Conservation (phyloP, 1,140 invertebrate genomes). For the Platorchestia sp. region DNA sequence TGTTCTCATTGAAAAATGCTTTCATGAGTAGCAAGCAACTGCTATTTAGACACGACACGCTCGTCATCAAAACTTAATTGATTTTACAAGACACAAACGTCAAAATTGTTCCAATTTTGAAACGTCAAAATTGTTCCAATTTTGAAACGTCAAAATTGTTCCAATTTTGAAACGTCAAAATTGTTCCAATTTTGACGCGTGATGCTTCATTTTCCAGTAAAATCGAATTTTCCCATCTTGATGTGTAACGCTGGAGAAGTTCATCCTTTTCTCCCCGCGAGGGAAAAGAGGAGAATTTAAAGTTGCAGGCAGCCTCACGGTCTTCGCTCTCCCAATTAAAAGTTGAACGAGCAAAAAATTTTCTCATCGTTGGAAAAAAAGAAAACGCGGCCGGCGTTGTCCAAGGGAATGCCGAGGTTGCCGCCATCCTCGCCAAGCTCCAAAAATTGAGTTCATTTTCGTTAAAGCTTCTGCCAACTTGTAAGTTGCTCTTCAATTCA, state of each 20-base stretch:
- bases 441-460: neutral
- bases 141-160: too few species aligned
- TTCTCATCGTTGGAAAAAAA: neutral
- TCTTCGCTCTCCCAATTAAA: slow-evolving; percentile 12
- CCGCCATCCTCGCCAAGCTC: neutral
- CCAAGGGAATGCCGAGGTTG: neutral
- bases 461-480: neutral
- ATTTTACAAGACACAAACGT: too few species aligned
- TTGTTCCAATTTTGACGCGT: too few species aligned
- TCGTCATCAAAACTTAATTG: too few species aligned
- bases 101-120: too few species aligned
- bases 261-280: neutral
- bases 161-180: too few species aligned
- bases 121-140: too few species aligned
- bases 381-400: neutral
- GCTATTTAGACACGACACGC: too few species aligned
- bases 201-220: neutral
- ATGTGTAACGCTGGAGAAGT: neutral
- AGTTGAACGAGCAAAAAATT: neutral
- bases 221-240: neutral
- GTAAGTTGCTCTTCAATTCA: neutral
- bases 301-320: neutral
- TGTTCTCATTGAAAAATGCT: too few species aligned
- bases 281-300: neutral
- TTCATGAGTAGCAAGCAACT: too few species aligned